These are phyloP conservation scores for Gortyna flavago DNA, from an alignment of 2,888 invertebrate species.

Conservation along the genomic window DNA sequence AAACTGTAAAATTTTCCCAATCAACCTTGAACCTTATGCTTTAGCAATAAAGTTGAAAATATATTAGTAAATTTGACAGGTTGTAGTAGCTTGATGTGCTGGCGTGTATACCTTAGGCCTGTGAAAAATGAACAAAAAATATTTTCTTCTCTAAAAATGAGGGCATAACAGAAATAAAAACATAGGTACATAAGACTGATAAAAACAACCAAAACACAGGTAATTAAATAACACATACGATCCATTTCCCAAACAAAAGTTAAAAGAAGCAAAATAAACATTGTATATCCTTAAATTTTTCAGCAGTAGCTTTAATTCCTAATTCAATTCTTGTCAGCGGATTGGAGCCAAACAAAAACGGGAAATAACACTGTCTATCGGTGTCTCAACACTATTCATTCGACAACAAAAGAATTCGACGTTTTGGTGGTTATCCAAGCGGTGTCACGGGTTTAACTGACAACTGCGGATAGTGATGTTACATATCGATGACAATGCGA, in stretches of 20 bases:
- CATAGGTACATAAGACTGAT: neutral
- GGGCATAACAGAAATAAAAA: neutral
- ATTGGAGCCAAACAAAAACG: slow-evolving; percentile 63
- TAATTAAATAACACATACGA: slow-evolving; percentile 8
- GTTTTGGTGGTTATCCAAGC: slow-evolving; percentile 71
- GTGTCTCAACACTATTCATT: slow-evolving; percentile 68
- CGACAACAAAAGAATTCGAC: slow-evolving; percentile 68
- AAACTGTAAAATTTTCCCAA: too few species aligned
- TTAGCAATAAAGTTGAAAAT: too few species aligned
- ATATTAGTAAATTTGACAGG: too few species aligned
- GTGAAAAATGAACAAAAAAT: neutral
- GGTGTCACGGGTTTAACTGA: slow-evolving; percentile 65
- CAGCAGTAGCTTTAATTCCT: slow-evolving; percentile 45
- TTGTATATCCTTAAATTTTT: slow-evolving; percentile 45
- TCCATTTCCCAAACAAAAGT: slow-evolving; percentile 16
- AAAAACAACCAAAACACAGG: neutral
- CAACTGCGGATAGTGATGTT: slow-evolving; percentile 63
- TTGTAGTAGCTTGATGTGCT: too few species aligned
- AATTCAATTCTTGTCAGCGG: slow-evolving; percentile 63
- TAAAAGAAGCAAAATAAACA: slow-evolving; percentile 29
- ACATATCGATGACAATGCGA: slow-evolving; percentile 39
- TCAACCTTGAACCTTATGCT: too few species aligned
- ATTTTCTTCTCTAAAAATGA: neutral
- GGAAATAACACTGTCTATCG: slow-evolving; percentile 67
- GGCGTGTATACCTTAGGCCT: neutral